A percentile compares a stretch with the other conserved stretches of the same genome.
phyloP scores from a whole-genome alignment of 2,797 vertebrate genomes.

The Hipposideros larvatus region DNA sequence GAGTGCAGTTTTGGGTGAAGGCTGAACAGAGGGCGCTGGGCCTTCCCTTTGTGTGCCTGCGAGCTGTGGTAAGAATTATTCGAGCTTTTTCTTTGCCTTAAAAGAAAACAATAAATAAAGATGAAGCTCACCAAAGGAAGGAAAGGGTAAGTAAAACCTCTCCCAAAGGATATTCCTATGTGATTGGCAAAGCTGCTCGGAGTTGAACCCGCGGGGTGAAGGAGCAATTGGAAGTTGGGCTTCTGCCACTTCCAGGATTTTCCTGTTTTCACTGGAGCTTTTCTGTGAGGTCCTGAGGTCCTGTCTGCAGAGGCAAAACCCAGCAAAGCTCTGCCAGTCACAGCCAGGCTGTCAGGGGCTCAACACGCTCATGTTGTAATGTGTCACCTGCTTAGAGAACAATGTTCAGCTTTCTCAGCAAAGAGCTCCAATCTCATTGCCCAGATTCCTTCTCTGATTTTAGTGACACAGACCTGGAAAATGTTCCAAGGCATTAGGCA shows the following conservation, averaged over 20 bases:
- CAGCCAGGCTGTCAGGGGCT: neutral
- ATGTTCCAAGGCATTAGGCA: neutral
- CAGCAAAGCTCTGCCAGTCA: accelerated
- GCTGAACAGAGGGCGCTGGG: neutral
- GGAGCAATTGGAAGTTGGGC: neutral
- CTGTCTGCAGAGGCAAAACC: neutral
- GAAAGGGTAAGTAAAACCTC: neutral
- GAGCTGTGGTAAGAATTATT: neutral
- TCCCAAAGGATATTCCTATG: neutral
- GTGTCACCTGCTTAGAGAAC: neutral
- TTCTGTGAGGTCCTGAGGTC: conserved; percentile 25
- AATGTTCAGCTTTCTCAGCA: neutral
- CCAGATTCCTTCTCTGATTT: neutral
- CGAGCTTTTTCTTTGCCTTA: neutral
- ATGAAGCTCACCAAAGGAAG: neutral
- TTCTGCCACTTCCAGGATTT: neutral
- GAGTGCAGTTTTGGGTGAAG: neutral
- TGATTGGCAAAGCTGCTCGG: neutral
- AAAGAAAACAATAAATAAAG: neutral
- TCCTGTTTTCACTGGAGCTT: conserved; percentile 3
- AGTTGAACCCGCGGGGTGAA: neutral
- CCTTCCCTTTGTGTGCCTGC: neutral
- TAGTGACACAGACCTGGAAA: neutral
- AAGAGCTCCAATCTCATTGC: neutral
- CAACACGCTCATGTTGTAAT: neutral